Evolutionary conservation across 2,113 vertebrate species (phyloP).

Genomic region (Mesitornis unicolor): DNA sequence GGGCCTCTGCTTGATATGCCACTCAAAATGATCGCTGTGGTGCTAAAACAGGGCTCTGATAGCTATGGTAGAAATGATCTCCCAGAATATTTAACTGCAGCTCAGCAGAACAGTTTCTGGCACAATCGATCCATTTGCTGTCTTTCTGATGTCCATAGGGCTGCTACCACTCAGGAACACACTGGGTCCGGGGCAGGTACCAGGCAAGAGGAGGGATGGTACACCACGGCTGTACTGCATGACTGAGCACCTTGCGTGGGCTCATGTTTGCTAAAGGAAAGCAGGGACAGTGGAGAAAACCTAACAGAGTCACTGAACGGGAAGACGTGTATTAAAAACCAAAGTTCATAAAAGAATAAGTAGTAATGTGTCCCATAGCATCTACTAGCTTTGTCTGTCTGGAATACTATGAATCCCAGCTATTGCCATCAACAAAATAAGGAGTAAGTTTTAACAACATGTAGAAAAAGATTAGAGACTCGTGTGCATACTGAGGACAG

Average conservation of each 20-base stretch:
- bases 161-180: accelerated
- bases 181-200: accelerated
- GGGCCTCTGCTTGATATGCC: neutral
- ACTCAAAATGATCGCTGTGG: neutral
- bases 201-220: accelerated
- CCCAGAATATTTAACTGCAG: neutral
- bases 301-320: accelerated
- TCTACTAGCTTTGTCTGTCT: neutral
- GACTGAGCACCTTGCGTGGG: accelerated
- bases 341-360: neutral
- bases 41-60: neutral
- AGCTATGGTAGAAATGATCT: neutral
- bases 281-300: neutral
- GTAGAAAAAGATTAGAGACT: neutral
- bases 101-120: neutral
- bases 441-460: neutral
- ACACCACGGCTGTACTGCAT: accelerated
- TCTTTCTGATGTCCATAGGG: accelerated
- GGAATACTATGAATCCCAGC: neutral
- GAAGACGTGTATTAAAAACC: neutral
- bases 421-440: neutral
- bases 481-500: neutral
- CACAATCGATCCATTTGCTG: accelerated
- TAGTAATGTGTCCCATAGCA: neutral
- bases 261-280: neutral